phyloP scores from a whole-genome alignment of 1,140 invertebrate species.

The Papilio aristodemus region DNA sequence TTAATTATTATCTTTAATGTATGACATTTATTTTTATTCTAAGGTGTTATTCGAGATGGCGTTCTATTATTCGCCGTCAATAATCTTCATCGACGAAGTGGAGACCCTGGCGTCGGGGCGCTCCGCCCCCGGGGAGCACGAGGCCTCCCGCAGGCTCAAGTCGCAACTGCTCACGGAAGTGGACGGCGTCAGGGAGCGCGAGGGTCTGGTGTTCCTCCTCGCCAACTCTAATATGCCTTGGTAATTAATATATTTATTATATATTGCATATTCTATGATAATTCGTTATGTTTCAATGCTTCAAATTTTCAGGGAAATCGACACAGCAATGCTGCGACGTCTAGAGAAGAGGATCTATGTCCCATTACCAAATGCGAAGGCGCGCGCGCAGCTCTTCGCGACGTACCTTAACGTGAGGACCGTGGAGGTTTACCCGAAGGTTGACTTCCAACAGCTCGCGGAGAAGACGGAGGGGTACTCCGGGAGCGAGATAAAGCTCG shows the following conservation, averaged over 20 bases:
- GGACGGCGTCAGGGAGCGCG: constrained; percentile 86
- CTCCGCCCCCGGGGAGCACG: constrained; percentile 89
- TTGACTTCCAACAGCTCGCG: constrained; percentile 82
- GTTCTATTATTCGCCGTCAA: constrained; percentile 93
- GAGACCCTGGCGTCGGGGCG: constrained; percentile 91
- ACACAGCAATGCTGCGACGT: constrained; percentile 91
- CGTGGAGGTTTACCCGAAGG: constrained; percentile 57
- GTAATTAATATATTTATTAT: constrained; percentile 75
- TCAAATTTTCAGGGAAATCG: constrained; percentile 86
- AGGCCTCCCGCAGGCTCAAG: constrained; percentile 94
- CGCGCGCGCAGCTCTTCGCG: constrained; percentile 85
- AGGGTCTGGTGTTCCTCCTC: constrained; percentile 89
- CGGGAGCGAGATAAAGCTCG: constrained; percentile 92
- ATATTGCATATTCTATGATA: too few relatives aligned
- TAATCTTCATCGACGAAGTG: constrained; percentile 98
- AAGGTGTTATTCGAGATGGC: constrained; percentile 94
- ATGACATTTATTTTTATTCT: constrained; percentile 28
- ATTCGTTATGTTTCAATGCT: neutral
- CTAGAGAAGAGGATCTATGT: constrained; percentile 94
- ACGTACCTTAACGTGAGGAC: constrained; percentile 78
- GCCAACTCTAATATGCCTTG: constrained; percentile 96
- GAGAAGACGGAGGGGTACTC: constrained; percentile 88
- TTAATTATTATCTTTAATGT: neutral
- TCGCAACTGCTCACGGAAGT: constrained; percentile 95
- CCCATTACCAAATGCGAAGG: constrained; percentile 85